Evolutionary conservation across 2,113 vertebrate species (phyloP).

Genomic region (Romanogobio albipinnatus): DNA sequence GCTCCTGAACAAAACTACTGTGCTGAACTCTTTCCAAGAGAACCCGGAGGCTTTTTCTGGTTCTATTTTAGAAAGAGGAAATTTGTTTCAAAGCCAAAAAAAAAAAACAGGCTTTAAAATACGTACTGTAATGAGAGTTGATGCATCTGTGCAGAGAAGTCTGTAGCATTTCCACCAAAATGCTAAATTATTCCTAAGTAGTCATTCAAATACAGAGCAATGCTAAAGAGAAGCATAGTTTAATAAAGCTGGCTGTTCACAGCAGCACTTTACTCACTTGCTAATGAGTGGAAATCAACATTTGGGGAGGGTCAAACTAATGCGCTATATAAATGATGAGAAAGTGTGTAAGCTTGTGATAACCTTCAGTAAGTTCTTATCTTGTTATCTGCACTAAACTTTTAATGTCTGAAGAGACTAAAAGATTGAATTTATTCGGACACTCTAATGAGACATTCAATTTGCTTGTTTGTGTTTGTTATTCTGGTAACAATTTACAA

Average conservation of each 20-base stretch:
- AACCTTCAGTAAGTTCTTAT: background rate
- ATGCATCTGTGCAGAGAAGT: background rate
- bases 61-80: background rate
- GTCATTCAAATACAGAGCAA: background rate
- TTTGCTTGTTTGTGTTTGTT: background rate
- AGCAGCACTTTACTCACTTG: background rate
- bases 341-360: slow-evolving; percentile 5
- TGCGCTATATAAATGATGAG: background rate
- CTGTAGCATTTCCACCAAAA: slow-evolving; percentile 1
- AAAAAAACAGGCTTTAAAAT: background rate
- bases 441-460: background rate
- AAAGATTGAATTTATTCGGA: background rate
- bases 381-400: background rate
- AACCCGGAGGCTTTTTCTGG: background rate
- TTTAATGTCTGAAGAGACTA: background rate
- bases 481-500: background rate
- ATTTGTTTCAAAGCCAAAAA: background rate
- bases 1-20: background rate
- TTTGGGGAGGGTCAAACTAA: background rate
- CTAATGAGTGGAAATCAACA: background rate
- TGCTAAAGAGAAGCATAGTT: background rate
- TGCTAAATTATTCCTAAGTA: background rate
- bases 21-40: background rate
- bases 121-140: background rate
- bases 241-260: slow-evolving; percentile 2